Percentiles rank a stretch among this genome's conserved stretches.
Conservation (phyloP, 2,888 invertebrate genomes). For the Eledone cirrhosa region DNA sequence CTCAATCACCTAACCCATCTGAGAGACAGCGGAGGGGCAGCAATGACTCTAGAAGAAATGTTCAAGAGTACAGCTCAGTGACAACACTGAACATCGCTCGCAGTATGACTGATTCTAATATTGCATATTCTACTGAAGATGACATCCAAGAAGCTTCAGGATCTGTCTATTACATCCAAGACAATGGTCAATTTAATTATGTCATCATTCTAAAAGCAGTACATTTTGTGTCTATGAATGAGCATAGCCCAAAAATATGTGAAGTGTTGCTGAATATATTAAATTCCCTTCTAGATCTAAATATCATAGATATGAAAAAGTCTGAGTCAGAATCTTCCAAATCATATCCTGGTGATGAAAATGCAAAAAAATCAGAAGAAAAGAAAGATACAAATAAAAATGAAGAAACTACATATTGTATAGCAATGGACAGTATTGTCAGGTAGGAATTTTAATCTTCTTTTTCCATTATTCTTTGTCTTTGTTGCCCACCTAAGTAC, state of each 20-base stretch:
- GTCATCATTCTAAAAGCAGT: constrained; percentile 80
- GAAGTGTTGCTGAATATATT: constrained; percentile 92
- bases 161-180: constrained; percentile 88
- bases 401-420: constrained; percentile 72
- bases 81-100: constrained; percentile 43
- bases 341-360: neutral
- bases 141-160: constrained; percentile 76
- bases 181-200: constrained; percentile 92
- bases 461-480: neutral
- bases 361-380: neutral
- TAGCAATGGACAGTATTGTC: constrained; percentile 77
- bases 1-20: constrained; percentile 66
- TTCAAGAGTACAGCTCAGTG: constrained; percentile 61
- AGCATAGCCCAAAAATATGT: constrained; percentile 86
- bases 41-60: constrained; percentile 71
- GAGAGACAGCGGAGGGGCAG: constrained; percentile 71
- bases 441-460: constrained; percentile 56
- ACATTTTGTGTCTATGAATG: constrained; percentile 85
- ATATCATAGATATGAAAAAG: constrained; percentile 70
- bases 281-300: constrained; percentile 90
- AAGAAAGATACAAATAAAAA: constrained; percentile 19
- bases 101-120: constrained; percentile 64
- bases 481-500: no score
- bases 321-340: neutral
- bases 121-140: constrained; percentile 55